Evolutionary conservation across 1,140 invertebrate genomes (phyloP), one percentile per base, ranked within the genome.

Genomic region (Protaetia brevitarsis): DNA sequence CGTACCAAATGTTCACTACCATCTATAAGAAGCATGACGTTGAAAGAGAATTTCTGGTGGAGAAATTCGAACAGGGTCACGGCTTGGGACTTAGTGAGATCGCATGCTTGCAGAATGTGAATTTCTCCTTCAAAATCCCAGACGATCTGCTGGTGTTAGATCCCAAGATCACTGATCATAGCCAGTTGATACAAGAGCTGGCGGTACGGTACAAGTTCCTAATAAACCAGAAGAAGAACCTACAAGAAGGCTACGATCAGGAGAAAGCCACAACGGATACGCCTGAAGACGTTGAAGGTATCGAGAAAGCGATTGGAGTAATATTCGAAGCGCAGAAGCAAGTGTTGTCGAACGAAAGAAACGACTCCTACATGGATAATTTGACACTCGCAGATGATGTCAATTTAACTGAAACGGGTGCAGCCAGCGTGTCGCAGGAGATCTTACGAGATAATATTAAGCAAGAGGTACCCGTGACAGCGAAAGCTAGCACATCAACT

Each of bases 91-190:
- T 71, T 1, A 70, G 69, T 41, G 74, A 76, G 66, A 62, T 76
- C 4, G 77, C 79, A 60, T 74, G 71, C 51, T 37, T 78, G 8
- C 64, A 70, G n/a, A 58, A 79, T 30, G 63, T 86, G 0, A 75
- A 78, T 27, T 81, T 87, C 57, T 73, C 82, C 60, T 77, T 85
- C 28, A 77, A 83, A 36, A 81, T 88, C 62, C 87, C 87, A 0
- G 84, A 87, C 21, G 82, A 87, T 58, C 77, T 86, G 7, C 81
- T 88, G 28, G 80, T 84, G 60, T 74, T 88, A 27, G 85, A 88
- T 76, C 83, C 83, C 0, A 78, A 77, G 26, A 71, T 85, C 2
- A 71, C 79, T 10, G 80, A 83, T 56, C 82, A 86, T 67, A 82
- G 83, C 60, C 69, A 74, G 75, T 75, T 67, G 81, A 83, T 72